A percentile compares a stretch with the other conserved stretches of the same genome.
Conservation (phyloP, 1,140 invertebrate genomes). For the Habropoda laboriosa region DNA sequence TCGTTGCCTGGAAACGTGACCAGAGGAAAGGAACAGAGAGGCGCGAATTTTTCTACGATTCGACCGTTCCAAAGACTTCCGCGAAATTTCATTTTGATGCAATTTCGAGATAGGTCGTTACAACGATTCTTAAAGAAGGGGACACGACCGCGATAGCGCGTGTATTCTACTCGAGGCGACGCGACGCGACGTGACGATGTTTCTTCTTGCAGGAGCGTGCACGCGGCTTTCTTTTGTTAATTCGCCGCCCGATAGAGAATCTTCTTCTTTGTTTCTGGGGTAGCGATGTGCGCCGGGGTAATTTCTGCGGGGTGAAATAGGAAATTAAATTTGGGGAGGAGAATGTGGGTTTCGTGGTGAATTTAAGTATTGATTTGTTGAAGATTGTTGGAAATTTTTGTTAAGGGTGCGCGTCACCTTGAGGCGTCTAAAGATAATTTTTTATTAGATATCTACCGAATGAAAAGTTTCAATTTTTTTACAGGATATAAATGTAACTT, state of each 20-base stretch:
- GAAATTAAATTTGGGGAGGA: background rate
- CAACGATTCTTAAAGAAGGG: constrained; percentile 3
- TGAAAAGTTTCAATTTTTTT: too few relatives aligned
- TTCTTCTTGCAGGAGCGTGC: background rate
- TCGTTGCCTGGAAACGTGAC: background rate
- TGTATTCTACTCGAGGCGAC: background rate
- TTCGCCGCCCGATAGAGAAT: background rate
- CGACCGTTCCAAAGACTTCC: background rate
- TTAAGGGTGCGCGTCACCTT: too few relatives aligned
- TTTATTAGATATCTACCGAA: too few relatives aligned
- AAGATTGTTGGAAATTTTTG: too few relatives aligned
- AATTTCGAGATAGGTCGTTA: constrained; percentile 17
- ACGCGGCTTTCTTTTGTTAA: background rate
- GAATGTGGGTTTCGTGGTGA: too few relatives aligned
- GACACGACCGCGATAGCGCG: background rate
- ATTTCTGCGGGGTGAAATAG: background rate
- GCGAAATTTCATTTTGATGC: constrained; percentile 34
- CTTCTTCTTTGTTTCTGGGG: background rate
- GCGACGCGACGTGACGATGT: background rate
- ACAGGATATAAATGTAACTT: too few relatives aligned
- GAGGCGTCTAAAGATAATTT: too few relatives aligned
- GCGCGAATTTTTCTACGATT: constrained; percentile 2
- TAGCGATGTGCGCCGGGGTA: background rate
- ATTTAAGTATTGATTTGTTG: too few relatives aligned
- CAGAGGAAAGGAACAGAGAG: background rate